Percentiles rank a stretch among this genome's conserved stretches.
phyloP scores from a whole-genome alignment of 2,888 invertebrate genomes.

The Myopa testacea region DNA sequence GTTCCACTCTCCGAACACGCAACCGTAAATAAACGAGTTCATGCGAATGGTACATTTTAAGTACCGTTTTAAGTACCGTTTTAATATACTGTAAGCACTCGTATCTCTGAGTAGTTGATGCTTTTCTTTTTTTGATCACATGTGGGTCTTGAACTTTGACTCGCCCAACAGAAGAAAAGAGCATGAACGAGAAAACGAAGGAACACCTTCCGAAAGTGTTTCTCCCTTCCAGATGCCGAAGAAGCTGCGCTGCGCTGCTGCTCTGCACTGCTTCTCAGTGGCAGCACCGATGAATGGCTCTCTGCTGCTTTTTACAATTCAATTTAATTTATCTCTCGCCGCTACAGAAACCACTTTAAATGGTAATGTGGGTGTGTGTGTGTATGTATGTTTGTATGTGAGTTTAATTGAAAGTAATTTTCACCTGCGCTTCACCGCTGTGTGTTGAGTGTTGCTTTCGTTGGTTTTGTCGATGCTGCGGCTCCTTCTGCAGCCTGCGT shows the following conservation, averaged over 20 bases:
- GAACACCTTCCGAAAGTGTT: too few relatives aligned
- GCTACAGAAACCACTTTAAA: slow-evolving; percentile 26
- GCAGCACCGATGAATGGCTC: neutral
- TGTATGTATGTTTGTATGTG: neutral
- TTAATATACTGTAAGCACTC: too few relatives aligned
- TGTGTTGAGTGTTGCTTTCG: neutral
- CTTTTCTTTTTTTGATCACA: too few relatives aligned
- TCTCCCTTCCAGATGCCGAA: neutral
- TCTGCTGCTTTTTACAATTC: slow-evolving; percentile 5
- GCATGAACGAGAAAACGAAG: slow-evolving; percentile 22
- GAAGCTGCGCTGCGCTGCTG: neutral
- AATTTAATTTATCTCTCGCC: slow-evolving; percentile 35
- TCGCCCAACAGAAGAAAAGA: slow-evolving; percentile 29
- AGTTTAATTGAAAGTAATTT: slow-evolving; percentile 32
- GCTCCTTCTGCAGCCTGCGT: too few relatives aligned
- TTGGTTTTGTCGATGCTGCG: neutral
- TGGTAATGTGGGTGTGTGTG: slow-evolving; percentile 27
- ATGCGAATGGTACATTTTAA: too few relatives aligned
- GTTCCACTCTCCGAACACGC: too few relatives aligned
- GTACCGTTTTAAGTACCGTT: too few relatives aligned
- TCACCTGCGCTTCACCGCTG: slow-evolving; percentile 29
- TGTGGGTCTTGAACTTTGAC: too few relatives aligned
- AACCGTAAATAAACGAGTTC: too few relatives aligned
- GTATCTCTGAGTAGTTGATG: too few relatives aligned
- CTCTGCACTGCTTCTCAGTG: neutral